Base-by-base conservation (phyloP, 2,888 invertebrate species). In the Lithophane semibrunnea region DNA sequence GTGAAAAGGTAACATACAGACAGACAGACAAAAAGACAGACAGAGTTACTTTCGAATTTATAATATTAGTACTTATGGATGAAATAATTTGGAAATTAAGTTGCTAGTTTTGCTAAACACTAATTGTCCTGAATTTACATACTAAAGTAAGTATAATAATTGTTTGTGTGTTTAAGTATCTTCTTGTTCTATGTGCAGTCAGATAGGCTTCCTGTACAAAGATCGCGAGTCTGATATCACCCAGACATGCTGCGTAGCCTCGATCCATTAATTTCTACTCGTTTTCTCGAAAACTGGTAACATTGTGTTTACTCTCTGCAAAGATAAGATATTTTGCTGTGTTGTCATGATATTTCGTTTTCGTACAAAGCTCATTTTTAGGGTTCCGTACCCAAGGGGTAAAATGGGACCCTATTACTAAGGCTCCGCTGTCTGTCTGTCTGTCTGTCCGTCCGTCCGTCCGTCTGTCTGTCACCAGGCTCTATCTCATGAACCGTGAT, bases 241-340 rank as follows among this genome's bases (percentile, higher is more conserved):
- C 61, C 42, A 73, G 68, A 81, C 84, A 75, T 21, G 72, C 80
- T 80, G 65, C n/a, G 68, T 69, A 82, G 42, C 82, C 82, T 61
- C 66, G 58, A 82, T 82, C 63, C 77, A 83, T 85, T 85, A 82
- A 83, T 77, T 29, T 77, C 85, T 56, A 73, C 73, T 85, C 61
- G 73, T 82, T 77, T 73, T 83, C 82, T 82, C 67, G 37, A 70
- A 73, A 85, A 83, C 83, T 85, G 77, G 77, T 70, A 82, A 76
- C 63, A 73, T 64, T 75, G 77, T 77, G 66, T 76, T 71, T 70
- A 65, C 77, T 82, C 81, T 73, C 77, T 82, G 82, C 24, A 10
- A 2, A 69, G 52, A 69, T 75, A 67, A 70, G 37, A 10, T 37
- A 24, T 63, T 63, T 18, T 52, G 37, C 52, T 54, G n/a, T n/a